Evolutionary conservation across 1,140 invertebrate species (phyloP), one percentile per base, ranked within the genome.

Genomic region (Parapsyche elsis): DNA sequence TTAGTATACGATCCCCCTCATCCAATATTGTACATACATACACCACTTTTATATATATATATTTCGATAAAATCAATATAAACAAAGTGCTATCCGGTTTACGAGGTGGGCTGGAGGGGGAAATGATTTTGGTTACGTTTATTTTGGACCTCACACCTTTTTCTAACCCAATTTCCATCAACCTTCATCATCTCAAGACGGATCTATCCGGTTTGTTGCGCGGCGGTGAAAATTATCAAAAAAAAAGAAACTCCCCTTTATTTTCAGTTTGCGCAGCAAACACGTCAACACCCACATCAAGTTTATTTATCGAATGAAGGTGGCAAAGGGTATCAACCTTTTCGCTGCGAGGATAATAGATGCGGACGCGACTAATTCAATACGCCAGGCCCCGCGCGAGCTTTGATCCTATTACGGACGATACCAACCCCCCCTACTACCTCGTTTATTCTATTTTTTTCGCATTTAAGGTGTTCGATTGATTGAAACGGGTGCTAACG

Each of bases 251-350:
- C 44, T 14, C 44, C 16, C 10, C 71, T 49, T 73, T 73, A 46
- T 73, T 73, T 73, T 73, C 71, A 73, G 38, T 73, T 73, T 73
- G 71, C 26, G 24, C 71, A 73, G 71, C 71, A 73, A 73, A 73
- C 45, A 73, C 71, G 71, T 73, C 71, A 73, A 73, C 71, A 73
- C 71, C 71, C 71, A 73, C 45, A 73, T 73, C 71, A 73, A 45
- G 45, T 73, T 73, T 73, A 73, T 73, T 73, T 73, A 73, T 73
- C 71, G 71, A 73, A 73, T 24, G 45, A 19, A 73, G 38, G 71
- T 49, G 71, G 71, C 71, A 45, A 73, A 73, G 45, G 71, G 16
- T 73, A 73, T 73, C 38, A 73, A 67, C 64, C 64, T 30, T 30
- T 67, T 67, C 57, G 24, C 64, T 23, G 64, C 64, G 24, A 73